Base-by-base conservation (phyloP, 53 echinoderm and acorn worm species). In the Arbacia lixula region DNA sequence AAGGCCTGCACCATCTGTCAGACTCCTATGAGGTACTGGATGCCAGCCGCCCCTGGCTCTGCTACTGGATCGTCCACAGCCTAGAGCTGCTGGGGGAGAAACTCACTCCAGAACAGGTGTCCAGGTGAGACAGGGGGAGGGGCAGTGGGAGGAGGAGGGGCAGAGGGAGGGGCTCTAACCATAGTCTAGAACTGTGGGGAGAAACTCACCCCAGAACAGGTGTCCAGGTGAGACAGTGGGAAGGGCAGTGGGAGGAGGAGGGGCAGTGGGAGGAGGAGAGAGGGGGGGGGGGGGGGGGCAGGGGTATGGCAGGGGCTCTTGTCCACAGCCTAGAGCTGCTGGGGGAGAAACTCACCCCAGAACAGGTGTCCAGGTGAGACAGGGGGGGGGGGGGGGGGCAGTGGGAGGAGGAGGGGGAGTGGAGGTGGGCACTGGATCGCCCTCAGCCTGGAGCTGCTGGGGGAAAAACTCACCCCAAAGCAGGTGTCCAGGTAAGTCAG, bases 11-110 rank as follows among this genome's bases (percentile, higher is more conserved):
- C 16, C 38, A 88, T 25, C 86, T 98, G 53, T 94, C 98, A 1
- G 94, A 94, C 51, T 81, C 90, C 52, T 98, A 98, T 40, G 92
- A 98, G 80, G 90, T 94, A 27, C 78, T 98, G 63, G 98, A 98
- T 86, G 98, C 98, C 54, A 94, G 94, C 72, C 66, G 93, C 60
- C 98, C 98, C n/a, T 97, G 98, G 98, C 52, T 98, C 5, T 98
- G 98, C 62, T 98, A 98, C 69, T 98, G 98, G 97, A 98, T 98
- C 14, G 42, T 98, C 39, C 98, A 98, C 74, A 92, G 92, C 51
- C 89, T 94, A 12, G 73, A 98, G 26, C 86, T 98, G 4, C 75
- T 98, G 20, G 94, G 92, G 67, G 94, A 94, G 53, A 85, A 86
- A 49, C 79, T 98, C 52, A 84, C 94, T 24, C 86, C 88, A 40